These are phyloP conservation scores for Spinibarbus caldwelli DNA, from an alignment of 2,797 vertebrate species.

Conservation along the genomic window DNA sequence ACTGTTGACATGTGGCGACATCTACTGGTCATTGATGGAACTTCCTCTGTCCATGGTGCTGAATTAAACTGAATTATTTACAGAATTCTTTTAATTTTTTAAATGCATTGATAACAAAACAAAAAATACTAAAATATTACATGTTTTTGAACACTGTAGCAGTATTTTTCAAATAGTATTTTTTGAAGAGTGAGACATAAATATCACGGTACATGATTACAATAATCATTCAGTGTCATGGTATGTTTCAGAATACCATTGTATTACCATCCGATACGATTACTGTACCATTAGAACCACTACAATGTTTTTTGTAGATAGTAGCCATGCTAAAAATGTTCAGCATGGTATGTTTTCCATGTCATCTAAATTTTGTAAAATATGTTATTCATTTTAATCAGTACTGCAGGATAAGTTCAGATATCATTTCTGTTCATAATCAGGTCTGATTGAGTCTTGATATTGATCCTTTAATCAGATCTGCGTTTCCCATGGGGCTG, in stretches of 20 bases:
- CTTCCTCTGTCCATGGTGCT: conserved; percentile 79
- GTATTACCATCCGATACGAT: background rate
- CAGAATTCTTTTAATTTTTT: background rate
- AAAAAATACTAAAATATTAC: background rate
- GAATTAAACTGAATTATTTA: conserved; percentile 65
- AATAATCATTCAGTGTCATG: too few relatives aligned
- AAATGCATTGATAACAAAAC: background rate
- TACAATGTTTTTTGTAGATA: background rate
- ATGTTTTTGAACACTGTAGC: too few relatives aligned
- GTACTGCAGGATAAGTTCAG: background rate
- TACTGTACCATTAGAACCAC: background rate
- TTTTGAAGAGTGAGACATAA: too few relatives aligned
- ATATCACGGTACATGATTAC: too few relatives aligned
- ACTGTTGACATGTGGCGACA: conserved; percentile 61
- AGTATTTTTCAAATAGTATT: too few relatives aligned
- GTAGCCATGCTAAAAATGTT: background rate
- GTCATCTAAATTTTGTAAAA: background rate
- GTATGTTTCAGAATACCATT: background rate
- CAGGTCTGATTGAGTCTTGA: background rate
- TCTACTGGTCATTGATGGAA: conserved; percentile 64
- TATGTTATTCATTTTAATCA: background rate
- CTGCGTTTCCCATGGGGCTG: conserved; percentile 82
- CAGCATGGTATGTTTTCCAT: background rate
- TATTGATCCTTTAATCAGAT: conserved; percentile 68
- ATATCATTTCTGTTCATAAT: background rate